A percentile compares a stretch with the other conserved stretches of the same genome.
Conservation (phyloP, 1,140 invertebrate genomes). For the Atta cephalotes region DNA sequence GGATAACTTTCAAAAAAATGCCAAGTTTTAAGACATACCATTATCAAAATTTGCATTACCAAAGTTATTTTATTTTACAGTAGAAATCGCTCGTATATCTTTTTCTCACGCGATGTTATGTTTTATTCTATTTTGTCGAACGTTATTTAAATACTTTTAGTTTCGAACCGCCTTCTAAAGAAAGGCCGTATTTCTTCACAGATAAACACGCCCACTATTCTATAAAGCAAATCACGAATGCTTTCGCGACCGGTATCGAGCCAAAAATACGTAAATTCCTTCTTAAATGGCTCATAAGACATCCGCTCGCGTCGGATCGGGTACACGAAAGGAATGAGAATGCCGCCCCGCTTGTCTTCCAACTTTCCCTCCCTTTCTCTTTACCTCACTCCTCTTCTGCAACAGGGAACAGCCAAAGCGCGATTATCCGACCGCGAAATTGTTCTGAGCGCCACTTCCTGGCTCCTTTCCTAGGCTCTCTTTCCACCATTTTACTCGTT, state of each 20-base stretch:
- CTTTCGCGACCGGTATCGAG: conserved; percentile 1
- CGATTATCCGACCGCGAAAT: conserved; percentile 75
- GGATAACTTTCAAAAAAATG: too few relatives aligned
- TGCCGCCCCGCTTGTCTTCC: conserved; percentile 13
- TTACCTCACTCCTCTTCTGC: not conserved
- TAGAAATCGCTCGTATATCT: not conserved
- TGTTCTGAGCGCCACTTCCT: conserved; percentile 63
- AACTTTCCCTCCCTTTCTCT: not conserved
- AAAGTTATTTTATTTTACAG: too few relatives aligned
- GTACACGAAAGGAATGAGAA: conserved; percentile 18
- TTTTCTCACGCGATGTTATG: not conserved
- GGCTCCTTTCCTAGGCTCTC: not conserved
- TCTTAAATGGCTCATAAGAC: conserved; percentile 52
- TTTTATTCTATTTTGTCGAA: not conserved
- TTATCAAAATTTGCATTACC: too few relatives aligned
- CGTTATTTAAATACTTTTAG: conserved; percentile 7
- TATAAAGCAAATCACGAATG: not conserved
- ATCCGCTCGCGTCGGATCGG: not conserved
- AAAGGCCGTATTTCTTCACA: not conserved
- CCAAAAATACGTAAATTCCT: conserved; percentile 47
- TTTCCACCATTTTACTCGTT: conserved; percentile 38
- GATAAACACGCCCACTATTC: not conserved
- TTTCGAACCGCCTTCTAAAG: not conserved
- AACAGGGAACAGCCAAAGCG: conserved; percentile 55
- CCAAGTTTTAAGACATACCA: too few relatives aligned